Evolutionary conservation across 2,113 vertebrate species (phyloP), one percentile per base, ranked within the genome.

Genomic region (Nycticorax nycticorax): DNA sequence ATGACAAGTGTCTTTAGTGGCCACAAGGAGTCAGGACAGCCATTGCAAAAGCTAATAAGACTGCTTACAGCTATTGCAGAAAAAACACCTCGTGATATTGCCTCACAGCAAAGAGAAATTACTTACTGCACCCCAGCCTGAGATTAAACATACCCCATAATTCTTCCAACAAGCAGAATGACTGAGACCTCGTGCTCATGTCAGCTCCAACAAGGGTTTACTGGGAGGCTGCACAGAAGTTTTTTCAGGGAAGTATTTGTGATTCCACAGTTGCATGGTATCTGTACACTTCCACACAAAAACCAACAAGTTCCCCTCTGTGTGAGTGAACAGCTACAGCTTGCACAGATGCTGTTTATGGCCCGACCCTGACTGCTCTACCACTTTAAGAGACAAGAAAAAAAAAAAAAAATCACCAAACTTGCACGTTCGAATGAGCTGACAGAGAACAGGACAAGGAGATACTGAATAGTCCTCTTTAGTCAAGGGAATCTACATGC

Each of bases 1-100:
- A 3, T 26, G 33, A 22, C 48, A 32, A 63, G 43, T 76, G 45
- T 66, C 73, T 72, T 45, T 8, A 73, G 37, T 8, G 87, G 67
- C 96, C 96, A 96, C 93, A 76, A 94, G 96, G 97, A 97, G 95
- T 91, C 97, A 97, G 95, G 57, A 88, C 71, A 85, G 45, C 8
- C 94, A 59, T n/a, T 78, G n/a, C 5, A 69, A 94, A 88, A 88
- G 39, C 28, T 60, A 24, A 15, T 14, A 21, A 27, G 63, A 26
- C 43, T 52, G 59, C 69, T 85, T 48, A 17, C 33, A 60, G 73
- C 69, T 33, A 2, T 9, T 27, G 30, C 81, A 72, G 69, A 24
- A 57, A 32, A 28, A 59, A 12, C n/a, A n/a, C 14, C 32, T 45
- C 14, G 3, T 9, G 33, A 13, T 26, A 15, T 0, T 41, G 23